Evolutionary conservation across 2,888 invertebrate genomes (phyloP).

Genomic region (Dasysyrphus albostriatus): DNA sequence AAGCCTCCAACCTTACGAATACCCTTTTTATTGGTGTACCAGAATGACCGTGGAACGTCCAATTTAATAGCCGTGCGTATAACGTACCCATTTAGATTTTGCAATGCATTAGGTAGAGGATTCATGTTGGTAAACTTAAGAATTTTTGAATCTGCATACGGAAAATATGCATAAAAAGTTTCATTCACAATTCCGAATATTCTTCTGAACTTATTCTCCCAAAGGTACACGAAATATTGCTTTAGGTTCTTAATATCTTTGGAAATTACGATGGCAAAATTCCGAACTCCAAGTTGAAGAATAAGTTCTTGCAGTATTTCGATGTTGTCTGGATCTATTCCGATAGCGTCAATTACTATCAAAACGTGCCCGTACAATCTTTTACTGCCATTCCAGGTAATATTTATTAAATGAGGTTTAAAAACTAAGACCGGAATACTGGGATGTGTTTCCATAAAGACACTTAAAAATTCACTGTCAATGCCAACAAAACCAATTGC

Average conservation of each 20-base stretch:
- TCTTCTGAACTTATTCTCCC: conserved; percentile 18
- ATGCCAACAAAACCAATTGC: no score
- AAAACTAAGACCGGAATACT: no score
- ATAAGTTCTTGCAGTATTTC: neutral
- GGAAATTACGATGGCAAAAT: neutral
- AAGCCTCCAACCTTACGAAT: conserved; percentile 5
- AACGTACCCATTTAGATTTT: neutral
- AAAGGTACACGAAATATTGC: neutral
- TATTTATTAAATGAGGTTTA: no score
- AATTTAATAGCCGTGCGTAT: neutral
- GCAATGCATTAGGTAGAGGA: neutral
- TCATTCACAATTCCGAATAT: conserved; percentile 4
- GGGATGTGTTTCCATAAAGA: no score
- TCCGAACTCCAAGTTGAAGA: conserved; percentile 11
- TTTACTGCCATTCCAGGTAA: no score
- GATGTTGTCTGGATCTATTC: neutral
- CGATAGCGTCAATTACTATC: neutral
- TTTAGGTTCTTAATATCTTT: neutral
- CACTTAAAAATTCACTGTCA: no score
- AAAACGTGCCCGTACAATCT: neutral
- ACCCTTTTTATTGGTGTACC: neutral
- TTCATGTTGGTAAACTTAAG: neutral
- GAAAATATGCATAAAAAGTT: neutral
- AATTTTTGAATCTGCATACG: neutral
- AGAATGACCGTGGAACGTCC: conserved; percentile 3